phyloP scores from a whole-genome alignment of 1,140 invertebrate genomes.

The Arctopsyche grandis region DNA sequence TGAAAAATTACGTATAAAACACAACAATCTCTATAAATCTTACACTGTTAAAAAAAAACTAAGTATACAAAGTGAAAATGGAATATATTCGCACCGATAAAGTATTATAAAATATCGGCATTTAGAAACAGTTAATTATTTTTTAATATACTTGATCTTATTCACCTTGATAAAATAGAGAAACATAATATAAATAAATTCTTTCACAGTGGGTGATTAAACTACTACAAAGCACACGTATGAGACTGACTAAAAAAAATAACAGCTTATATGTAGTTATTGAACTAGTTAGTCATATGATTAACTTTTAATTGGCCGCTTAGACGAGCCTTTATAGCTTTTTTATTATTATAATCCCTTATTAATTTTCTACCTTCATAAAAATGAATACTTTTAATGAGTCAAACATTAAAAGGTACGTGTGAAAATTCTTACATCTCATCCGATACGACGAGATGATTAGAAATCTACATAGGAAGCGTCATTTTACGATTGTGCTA shows the following conservation, averaged over 20 bases:
- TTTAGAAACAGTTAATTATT: not conserved
- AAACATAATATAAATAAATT: constrained; percentile 6
- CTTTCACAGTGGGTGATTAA: constrained; percentile 10
- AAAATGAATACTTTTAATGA: not conserved
- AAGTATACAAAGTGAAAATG: not conserved
- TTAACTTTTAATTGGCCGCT: constrained; percentile 14
- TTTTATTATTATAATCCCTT: constrained; percentile 9
- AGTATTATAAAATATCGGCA: not conserved
- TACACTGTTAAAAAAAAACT: too few relatives aligned
- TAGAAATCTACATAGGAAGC: not conserved
- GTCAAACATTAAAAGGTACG: not conserved
- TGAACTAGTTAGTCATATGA: constrained; percentile 9
- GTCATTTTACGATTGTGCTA: not conserved
- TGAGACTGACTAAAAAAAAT: not conserved
- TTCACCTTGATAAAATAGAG: not conserved
- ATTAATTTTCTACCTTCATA: not conserved
- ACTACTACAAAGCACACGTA: not conserved
- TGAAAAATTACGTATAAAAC: too few relatives aligned
- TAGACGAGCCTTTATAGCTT: not conserved
- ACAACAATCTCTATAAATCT: too few relatives aligned
- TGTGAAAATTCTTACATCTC: constrained; percentile 20
- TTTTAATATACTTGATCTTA: not conserved
- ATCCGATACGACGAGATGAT: not conserved
- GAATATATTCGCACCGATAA: not conserved
- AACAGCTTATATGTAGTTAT: not conserved